Evolutionary conservation across 2,888 invertebrate species (phyloP).

Genomic region (Morpho helenor): DNA sequence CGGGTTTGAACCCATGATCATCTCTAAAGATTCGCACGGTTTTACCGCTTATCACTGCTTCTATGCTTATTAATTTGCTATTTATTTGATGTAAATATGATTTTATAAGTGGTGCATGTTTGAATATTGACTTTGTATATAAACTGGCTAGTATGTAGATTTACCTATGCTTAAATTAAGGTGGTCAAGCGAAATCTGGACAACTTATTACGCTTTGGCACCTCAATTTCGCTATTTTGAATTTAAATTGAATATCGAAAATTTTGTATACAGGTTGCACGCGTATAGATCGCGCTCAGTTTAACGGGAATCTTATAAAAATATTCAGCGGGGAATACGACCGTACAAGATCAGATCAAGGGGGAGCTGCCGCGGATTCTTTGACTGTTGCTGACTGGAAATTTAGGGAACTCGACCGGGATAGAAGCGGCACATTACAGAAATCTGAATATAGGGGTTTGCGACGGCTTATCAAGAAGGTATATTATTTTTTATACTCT

Average conservation of each 20-base stretch:
- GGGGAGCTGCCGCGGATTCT: constrained; percentile 54
- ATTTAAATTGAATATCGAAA: neutral
- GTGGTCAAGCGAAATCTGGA: too few relatives aligned
- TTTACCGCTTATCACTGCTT: too few relatives aligned
- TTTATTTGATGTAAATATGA: too few relatives aligned
- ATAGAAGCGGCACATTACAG: constrained; percentile 87
- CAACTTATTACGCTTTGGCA: too few relatives aligned
- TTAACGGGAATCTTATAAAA: constrained; percentile 91
- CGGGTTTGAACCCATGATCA: too few relatives aligned
- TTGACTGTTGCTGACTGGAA: constrained; percentile 91
- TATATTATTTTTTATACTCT: constrained; percentile 30
- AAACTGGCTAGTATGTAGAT: too few relatives aligned
- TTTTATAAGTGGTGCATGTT: too few relatives aligned
- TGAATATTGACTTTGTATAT: too few relatives aligned
- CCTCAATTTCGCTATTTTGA: too few relatives aligned
- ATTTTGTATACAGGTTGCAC: constrained; percentile 79
- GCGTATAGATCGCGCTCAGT: constrained; percentile 85
- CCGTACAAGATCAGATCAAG: constrained; percentile 53
- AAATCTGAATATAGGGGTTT: constrained; percentile 90
- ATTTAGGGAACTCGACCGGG: constrained; percentile 89
- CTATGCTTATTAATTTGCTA: too few relatives aligned
- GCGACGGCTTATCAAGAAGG: constrained; percentile 89
- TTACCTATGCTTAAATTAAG: too few relatives aligned
- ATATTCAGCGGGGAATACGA: constrained; percentile 90
- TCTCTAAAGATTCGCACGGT: too few relatives aligned